Base-by-base conservation (phyloP, 2,888 invertebrate species). In the Drepana falcataria region DNA sequence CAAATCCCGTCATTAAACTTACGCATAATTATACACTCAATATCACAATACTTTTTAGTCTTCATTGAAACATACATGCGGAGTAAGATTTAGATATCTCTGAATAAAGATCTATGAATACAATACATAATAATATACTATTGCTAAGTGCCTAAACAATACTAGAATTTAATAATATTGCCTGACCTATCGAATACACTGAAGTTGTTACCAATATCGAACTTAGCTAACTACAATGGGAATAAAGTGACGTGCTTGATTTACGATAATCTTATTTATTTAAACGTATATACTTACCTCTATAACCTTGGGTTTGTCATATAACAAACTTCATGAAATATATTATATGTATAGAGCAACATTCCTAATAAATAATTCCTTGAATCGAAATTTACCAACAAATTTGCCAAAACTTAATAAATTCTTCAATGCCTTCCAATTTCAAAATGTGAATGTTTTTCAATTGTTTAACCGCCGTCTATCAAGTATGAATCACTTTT, bases 21-120 rank as follows among this genome's bases (percentile, higher is more conserved):
- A 79, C 68, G 69, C 72, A 74, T 76, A 78, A 77, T 78, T 81
- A 77, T 75, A 83, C 78, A 79, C 64, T 81, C 77, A 73, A 85
- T 89, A 89, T 89, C 89, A 89, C 89, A 89, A 87, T 89, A 89
- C 80, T 87, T 84, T 59, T 79, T 81, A 87, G 85, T 87, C 86
- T 86, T 86, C 80, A 79, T 75, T 75, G 73, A 74, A 75, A 73
- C 59, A 67, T 59, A 60, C 54, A 65, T 53, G 53, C 59, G 58
- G 51, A 54, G 35, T 49, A 49, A 49, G n/a, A 48, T 41, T 35
- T 35, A 21, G 33, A 33, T 33, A 51, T 51, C 35, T 5, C 34
- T 35, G 6, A 51, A 51, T 35, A 40, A 51, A 41, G 5, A 40
- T 40, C 7, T 40, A 40, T 41, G 41, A 41, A 33, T 51, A 51